phyloP scores from a whole-genome alignment of 1,140 invertebrate genomes.

The Lamellibrachia luymesi region DNA sequence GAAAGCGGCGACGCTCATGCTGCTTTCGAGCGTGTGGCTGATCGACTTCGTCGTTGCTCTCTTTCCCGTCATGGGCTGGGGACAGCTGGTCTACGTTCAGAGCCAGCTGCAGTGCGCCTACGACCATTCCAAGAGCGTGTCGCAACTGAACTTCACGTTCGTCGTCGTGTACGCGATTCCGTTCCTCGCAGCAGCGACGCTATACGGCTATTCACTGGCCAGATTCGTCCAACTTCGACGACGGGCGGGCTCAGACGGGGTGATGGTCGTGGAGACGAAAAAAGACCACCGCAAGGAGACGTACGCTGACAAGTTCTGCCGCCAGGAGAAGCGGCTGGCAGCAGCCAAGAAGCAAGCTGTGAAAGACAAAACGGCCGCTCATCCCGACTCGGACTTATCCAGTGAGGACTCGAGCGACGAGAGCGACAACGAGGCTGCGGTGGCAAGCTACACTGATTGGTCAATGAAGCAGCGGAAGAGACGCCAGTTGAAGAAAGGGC shows the following conservation, averaged over 20 bases:
- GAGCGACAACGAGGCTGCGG: background rate
- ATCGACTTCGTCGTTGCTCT: background rate
- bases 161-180: conserved; percentile 10
- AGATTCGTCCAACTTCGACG: background rate
- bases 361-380: background rate
- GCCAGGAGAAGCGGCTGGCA: background rate
- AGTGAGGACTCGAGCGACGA: background rate
- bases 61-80: conserved; percentile 13
- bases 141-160: background rate
- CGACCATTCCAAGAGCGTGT: conserved; percentile 9
- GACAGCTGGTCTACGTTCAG: background rate
- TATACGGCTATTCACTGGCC: background rate
- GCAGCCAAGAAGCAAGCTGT: background rate
- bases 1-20: background rate
- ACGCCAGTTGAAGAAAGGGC: background rate
- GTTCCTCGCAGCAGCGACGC: background rate
- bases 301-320: background rate
- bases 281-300: background rate
- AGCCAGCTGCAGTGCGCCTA: background rate
- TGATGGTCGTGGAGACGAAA: background rate
- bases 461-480: background rate
- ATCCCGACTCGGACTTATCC: background rate
- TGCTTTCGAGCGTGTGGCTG: background rate
- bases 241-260: background rate
- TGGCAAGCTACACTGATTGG: background rate